phyloP scores from a whole-genome alignment of 2,888 invertebrate genomes.

The Andricus curvator region DNA sequence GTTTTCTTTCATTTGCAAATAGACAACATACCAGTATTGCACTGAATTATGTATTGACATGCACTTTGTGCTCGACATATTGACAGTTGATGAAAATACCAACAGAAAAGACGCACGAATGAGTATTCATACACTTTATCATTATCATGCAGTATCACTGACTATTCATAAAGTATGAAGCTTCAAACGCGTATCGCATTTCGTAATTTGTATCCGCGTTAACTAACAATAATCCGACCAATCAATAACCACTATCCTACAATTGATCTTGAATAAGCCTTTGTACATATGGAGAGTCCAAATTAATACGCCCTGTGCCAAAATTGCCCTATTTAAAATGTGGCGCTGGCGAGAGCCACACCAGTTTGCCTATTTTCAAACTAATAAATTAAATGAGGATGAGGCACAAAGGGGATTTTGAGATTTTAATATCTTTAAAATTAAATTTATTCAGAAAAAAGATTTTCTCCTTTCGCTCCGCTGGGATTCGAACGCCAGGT shows the following conservation, averaged over 20 bases:
- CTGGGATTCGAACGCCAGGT: too few species aligned
- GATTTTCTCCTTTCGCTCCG: too few species aligned
- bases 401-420: too few species aligned
- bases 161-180: background rate
- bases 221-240: background rate
- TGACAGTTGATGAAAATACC: slow-evolving; percentile 1
- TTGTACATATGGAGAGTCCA: too few species aligned
- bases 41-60: background rate
- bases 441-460: too few species aligned
- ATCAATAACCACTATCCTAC: background rate
- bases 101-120: background rate
- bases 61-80: background rate
- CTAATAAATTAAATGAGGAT: too few species aligned
- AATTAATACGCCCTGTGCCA: too few species aligned
- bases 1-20: slow-evolving; percentile 6
- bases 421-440: too few species aligned
- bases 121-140: background rate
- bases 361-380: too few species aligned
- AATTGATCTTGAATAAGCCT: too few species aligned
- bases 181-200: background rate
- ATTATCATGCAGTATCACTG: background rate
- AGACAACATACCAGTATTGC: background rate
- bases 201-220: background rate
- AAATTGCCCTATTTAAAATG: too few species aligned
- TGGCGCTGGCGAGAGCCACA: too few species aligned